Conservation (phyloP, 2,888 invertebrate species). For the Amorpha juglandis region DNA sequence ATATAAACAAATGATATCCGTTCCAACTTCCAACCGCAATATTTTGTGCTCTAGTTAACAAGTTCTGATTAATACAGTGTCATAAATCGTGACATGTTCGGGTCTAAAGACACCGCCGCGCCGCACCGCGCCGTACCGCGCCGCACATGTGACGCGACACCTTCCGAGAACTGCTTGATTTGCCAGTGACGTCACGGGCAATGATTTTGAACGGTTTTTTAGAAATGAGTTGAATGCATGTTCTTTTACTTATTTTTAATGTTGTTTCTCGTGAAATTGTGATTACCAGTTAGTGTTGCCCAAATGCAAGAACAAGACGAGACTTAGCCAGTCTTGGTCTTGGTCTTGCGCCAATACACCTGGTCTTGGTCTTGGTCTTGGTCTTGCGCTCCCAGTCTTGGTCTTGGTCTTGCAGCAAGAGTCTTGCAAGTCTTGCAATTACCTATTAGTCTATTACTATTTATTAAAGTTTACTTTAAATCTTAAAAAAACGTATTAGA, state of each 20-base stretch:
- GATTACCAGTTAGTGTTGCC: no score
- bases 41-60: constrained; percentile 52
- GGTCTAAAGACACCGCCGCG: constrained; percentile 58
- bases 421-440: no score
- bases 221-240: background rate
- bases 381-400: no score
- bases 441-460: no score
- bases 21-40: constrained; percentile 31
- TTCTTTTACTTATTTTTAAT: background rate
- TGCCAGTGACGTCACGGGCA: constrained; percentile 25
- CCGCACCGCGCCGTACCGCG: no score
- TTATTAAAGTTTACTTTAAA: no score
- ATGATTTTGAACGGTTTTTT: background rate
- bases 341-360: no score
- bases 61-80: constrained; percentile 67
- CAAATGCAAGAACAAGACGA: no score
- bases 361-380: no score
- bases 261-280: background rate
- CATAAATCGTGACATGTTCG: constrained; percentile 66
- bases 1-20: constrained; percentile 39
- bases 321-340: no score
- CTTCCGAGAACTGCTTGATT: constrained; percentile 61
- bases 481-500: no score
- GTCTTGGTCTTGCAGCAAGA: no score
- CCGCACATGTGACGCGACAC: constrained; percentile 53